Percentiles rank a stretch among this genome's conserved stretches.
These are phyloP conservation scores for Microtus ochrogaster DNA, from an alignment of 2,113 vertebrate species.

Conservation along the genomic window DNA sequence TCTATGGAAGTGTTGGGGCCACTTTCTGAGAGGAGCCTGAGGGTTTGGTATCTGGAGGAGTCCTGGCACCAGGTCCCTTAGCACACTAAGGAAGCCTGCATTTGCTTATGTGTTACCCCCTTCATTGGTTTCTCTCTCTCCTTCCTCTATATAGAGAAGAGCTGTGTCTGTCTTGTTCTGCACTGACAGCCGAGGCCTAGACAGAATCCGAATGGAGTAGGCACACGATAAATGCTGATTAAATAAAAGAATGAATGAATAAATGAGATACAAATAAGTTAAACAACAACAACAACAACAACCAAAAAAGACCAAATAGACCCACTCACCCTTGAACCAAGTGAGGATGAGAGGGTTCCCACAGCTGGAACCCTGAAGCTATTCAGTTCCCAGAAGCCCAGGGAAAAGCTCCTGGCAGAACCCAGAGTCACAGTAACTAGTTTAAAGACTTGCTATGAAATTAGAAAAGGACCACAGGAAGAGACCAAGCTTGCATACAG, in stretches of 20 bases:
- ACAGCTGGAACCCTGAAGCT: neutral
- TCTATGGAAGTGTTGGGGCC: neutral
- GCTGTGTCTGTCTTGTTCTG: neutral
- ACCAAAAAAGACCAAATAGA: neutral
- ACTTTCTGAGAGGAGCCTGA: neutral
- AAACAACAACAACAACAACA: neutral
- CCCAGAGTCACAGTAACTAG: neutral
- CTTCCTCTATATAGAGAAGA: neutral
- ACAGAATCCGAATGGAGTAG: no score
- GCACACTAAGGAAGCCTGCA: accelerated
- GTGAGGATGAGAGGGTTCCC: neutral
- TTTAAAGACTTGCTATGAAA: neutral
- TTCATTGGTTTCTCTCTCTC: neutral
- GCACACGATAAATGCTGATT: neutral
- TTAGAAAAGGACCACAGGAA: neutral
- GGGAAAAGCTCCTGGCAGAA: neutral
- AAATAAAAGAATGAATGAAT: neutral
- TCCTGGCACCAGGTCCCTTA: neutral
- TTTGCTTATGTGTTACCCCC: neutral
- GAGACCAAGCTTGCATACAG: neutral
- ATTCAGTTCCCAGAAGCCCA: neutral
- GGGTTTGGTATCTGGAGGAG: no score
- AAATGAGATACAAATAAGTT: neutral
- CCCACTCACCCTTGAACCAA: neutral
- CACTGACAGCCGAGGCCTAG: neutral